Evolutionary conservation across 2,113 vertebrate species (phyloP).

Genomic region (Thalassoma bifasciatum): DNA sequence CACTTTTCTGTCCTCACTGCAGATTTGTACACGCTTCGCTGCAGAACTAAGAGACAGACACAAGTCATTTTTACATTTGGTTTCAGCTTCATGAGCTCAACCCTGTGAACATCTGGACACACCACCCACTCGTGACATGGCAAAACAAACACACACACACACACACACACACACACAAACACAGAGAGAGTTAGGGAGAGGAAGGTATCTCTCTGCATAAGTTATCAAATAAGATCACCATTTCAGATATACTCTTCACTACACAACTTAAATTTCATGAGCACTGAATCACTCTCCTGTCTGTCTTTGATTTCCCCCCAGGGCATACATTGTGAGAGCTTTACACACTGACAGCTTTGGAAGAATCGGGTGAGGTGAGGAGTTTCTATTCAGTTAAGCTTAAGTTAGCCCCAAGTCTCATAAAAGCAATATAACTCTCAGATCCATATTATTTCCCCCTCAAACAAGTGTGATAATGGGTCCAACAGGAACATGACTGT

Average conservation of each 20-base stretch:
- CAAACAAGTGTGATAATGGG: background rate
- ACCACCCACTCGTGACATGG: constrained; percentile 20
- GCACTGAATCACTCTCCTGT: background rate
- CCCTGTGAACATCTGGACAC: constrained; percentile 42
- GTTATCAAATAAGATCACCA: background rate
- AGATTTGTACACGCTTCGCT: constrained; percentile 30
- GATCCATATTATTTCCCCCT: background rate
- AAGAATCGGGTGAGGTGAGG: background rate
- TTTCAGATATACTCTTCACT: background rate
- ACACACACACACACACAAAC: background rate
- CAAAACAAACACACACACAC: constrained; percentile 13
- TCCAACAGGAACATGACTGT: background rate
- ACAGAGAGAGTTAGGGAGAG: background rate
- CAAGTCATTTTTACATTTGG: constrained; percentile 41
- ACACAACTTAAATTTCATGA: background rate
- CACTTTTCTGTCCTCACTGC: background rate
- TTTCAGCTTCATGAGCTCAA: constrained; percentile 18
- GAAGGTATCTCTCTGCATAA: background rate
- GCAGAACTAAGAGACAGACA: constrained; percentile 31
- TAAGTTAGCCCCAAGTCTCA: constrained; percentile 5
- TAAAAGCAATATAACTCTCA: background rate
- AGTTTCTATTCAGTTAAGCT: background rate
- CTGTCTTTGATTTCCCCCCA: background rate
- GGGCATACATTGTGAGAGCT: background rate
- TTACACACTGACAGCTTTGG: background rate